Evolutionary conservation across 2,888 invertebrate genomes (phyloP).

Genomic region (Panopea generosa): DNA sequence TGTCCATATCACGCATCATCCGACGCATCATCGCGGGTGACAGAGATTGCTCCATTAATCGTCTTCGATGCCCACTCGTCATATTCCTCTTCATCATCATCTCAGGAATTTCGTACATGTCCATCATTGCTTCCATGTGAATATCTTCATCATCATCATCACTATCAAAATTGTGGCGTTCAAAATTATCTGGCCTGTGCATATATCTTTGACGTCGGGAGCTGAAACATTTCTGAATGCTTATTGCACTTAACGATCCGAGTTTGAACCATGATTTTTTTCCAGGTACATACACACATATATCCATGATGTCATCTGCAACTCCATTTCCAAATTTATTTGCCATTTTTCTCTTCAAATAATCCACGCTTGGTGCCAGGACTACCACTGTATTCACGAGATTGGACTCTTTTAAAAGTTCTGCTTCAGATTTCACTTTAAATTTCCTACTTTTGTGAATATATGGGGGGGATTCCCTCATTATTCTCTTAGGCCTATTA

Average conservation of each 20-base stretch:
- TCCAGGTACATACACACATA: constrained; percentile 26
- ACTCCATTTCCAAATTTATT: not conserved
- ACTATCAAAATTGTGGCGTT: not conserved
- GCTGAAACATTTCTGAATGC: constrained; percentile 4
- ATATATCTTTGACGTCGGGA: no score
- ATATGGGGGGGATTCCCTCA: constrained; percentile 3
- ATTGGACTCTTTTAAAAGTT: constrained; percentile 5
- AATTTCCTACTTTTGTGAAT: constrained; percentile 10
- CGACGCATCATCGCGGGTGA: constrained; percentile 25
- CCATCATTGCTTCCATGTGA: constrained; percentile 22
- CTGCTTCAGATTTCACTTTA: constrained; percentile 13
- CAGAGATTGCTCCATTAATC: constrained; percentile 23
- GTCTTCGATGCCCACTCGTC: not conserved
- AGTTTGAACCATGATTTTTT: constrained; percentile 33
- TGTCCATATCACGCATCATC: constrained; percentile 24
- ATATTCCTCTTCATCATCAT: constrained; percentile 24
- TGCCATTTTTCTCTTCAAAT: not conserved
- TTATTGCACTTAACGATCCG: not conserved
- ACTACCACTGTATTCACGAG: constrained; percentile 21
- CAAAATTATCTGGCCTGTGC: no score
- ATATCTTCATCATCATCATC: constrained; percentile 24
- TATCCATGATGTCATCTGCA: constrained; percentile 10
- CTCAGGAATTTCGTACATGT: constrained; percentile 15
- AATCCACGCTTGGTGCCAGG: constrained; percentile 13
- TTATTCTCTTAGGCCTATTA: constrained; percentile 22